phyloP scores from a whole-genome alignment of 2,113 vertebrate genomes.

The Cyrtonyx montezumae region DNA sequence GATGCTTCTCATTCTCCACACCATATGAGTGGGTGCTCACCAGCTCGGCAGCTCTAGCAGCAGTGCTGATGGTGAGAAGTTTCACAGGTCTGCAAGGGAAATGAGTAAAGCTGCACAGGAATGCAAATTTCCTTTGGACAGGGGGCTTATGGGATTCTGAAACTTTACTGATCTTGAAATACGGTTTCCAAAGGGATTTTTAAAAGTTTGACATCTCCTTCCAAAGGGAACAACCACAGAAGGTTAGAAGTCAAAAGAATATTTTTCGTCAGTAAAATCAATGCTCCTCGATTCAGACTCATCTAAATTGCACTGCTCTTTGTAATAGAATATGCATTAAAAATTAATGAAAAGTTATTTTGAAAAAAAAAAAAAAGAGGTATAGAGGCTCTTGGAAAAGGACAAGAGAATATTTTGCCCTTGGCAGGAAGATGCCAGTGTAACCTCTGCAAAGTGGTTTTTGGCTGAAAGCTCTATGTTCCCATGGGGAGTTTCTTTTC shows the following conservation, averaged over 20 bases:
- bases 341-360: conserved; percentile 38
- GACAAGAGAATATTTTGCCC: neutral
- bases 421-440: neutral
- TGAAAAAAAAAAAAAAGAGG: neutral
- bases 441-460: neutral
- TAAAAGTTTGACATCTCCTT: neutral
- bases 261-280: neutral
- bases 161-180: neutral
- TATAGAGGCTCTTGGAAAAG: neutral
- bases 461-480: neutral
- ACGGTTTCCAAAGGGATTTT: neutral
- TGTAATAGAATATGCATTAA: conserved; percentile 47
- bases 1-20: neutral
- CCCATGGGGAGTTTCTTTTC: neutral
- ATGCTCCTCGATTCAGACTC: neutral
- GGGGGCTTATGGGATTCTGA: neutral
- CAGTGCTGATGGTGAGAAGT: neutral
- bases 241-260: neutral
- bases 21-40: neutral
- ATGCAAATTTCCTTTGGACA: neutral
- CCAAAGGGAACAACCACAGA: neutral
- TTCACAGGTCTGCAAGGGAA: neutral
- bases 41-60: neutral
- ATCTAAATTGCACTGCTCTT: neutral
- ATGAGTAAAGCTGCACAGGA: neutral